Evolutionary conservation across 2,888 invertebrate genomes (phyloP), one percentile per base, ranked within the genome.

Genomic region (Euproctis similis): DNA sequence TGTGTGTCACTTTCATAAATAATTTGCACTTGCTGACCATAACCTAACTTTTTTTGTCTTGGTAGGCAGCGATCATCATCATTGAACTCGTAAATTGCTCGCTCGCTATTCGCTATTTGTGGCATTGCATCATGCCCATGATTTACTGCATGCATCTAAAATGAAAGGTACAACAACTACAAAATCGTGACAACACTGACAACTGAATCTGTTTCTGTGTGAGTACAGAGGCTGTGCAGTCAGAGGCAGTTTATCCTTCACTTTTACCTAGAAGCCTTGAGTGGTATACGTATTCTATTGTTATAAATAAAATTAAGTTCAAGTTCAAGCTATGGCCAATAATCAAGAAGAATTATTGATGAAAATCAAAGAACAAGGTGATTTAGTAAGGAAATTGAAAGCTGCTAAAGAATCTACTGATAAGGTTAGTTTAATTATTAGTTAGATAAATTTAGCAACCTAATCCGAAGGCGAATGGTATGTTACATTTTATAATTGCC

Each of bases 341-440:
- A 51, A 52, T 39, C 72, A 75, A 56, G 78, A 78, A 48, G 26
- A 42, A 36, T 52, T 84, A 39, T 50, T 69, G 33, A 63, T 70
- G 41, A 70, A 78, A 71, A 82, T 84, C 33, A 73, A 81, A 60
- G 80, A 77, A 57, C 95, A 95, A 74, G 94, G 93, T 42, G 93
- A 94, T 67, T 70, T 92, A 48, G 93, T 95, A 27, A 87, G 94
- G 58, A 91, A 91, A 77, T 80, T 95, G 39, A 95, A 95, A 81
- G 86, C 90, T 43, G 89, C 90, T 14, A 93, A 94, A 75, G 93
- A 92, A 71, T 87, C 90, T 28, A 89, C 87, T 66, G 90, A 90
- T 47, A 89, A 90, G 92, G 94, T 94, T 26, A 32, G 46, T 36
- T 1, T 24, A 3, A 7, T 19, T 13, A 12, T 8, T 10, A 12